Conservation (phyloP, 2,113 vertebrate genomes). For the Rousettus leschenaultii region DNA sequence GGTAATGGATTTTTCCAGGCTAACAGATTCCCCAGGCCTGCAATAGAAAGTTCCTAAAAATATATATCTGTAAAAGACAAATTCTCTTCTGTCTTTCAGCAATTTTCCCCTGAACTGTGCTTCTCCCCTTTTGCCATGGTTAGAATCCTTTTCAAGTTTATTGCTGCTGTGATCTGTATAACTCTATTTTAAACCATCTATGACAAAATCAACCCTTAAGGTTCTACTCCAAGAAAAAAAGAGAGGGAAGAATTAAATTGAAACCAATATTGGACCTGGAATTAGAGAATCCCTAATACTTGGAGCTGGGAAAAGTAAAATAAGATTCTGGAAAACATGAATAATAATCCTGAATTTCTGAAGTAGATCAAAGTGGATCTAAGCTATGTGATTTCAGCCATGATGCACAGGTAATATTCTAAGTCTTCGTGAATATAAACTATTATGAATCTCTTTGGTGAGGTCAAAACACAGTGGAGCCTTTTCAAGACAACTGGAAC, state of each 20-base stretch:
- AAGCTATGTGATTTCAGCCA: background rate
- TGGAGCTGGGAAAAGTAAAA: background rate
- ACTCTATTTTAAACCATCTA: conserved; percentile 67
- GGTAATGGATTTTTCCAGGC: background rate
- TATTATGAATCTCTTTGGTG: background rate
- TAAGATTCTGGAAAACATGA: background rate
- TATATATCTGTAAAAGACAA: conserved; percentile 22
- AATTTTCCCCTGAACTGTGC: conserved; percentile 40
- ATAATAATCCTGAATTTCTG: background rate
- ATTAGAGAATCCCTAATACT: conserved; percentile 25
- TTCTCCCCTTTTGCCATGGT: conserved; percentile 46
- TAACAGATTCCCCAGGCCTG: background rate
- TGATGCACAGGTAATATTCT: background rate
- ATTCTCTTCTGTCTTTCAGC: background rate
- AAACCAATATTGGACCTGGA: conserved; percentile 8
- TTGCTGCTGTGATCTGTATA: conserved; percentile 54
- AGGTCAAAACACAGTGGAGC: background rate
- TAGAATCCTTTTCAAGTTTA: conserved; percentile 68
- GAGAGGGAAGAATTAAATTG: background rate
- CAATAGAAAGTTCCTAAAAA: conserved; percentile 49
- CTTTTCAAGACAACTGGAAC: background rate
- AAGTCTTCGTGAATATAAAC: background rate
- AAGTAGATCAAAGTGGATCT: background rate
- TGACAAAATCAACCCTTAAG: conserved; percentile 44
- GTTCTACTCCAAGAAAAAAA: background rate